Evolutionary conservation across 1,140 invertebrate genomes (phyloP), one percentile per base, ranked within the genome.

Genomic region (Zaprionus davidi): DNA sequence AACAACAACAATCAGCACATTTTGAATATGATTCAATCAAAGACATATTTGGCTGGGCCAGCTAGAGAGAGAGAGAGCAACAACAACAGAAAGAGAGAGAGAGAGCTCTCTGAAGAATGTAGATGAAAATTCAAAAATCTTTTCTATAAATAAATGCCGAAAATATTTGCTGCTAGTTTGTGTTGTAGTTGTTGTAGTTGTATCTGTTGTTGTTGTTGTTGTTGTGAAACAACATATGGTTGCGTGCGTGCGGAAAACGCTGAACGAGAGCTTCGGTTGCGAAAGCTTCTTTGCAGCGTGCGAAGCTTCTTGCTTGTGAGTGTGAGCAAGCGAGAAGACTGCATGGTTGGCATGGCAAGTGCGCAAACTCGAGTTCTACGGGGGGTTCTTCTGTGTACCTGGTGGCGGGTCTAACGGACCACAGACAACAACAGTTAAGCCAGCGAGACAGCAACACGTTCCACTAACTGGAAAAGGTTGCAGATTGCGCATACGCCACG

Each of bases 21-120:
- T 79, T 81, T 84, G 71, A 82, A 87, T 87, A 91, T 85, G 84
- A 88, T 92, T 87, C 79, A 91, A 92, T 92, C 83, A 81, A 90
- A 92, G 91, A 92, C 91, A 91, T 92, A 92, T 92, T 92, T 92
- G 91, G 91, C 75, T 92, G 82, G 71, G 84, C 84, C 84, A 76
- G 83, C 4, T n/a, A 22, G 46, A 81, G 81, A 78, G 87, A 81
- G 34, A 78, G 83, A 81, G 83, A 72, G 26, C 34, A 69, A 41
- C 53, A 71, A 44, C 63, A 68, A 46, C 53, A 53, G 28, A 15
- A 49, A 51, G 24, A 70, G 17, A 34, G 24, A 55, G 38, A 51
- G 22, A 34, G 53, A 65, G 63, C 71, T 76, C 65, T 63, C 70
- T 65, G 65, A 85, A 81, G 83, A 87, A 87, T 87, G 76, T 90